A percentile compares a stretch with the other conserved stretches of the same genome.
Evolutionary conservation across 2,888 invertebrate genomes (phyloP).

Genomic region (Melanostoma mellinum): DNA sequence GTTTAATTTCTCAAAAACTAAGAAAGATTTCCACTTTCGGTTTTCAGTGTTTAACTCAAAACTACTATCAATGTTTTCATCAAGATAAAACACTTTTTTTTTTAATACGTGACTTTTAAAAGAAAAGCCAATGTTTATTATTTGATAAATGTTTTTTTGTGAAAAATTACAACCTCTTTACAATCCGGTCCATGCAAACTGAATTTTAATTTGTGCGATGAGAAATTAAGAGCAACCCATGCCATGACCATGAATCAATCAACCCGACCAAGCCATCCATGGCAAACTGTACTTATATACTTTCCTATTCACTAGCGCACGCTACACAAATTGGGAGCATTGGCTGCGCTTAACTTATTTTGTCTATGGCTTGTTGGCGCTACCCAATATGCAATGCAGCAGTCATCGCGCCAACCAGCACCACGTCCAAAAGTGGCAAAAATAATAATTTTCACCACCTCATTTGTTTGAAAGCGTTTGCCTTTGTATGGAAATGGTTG

Average conservation of each 20-base stretch:
- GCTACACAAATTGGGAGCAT: conserved; percentile 20
- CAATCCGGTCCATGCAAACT: conserved; percentile 20
- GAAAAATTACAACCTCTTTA: background rate
- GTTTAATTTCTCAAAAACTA: too few species aligned
- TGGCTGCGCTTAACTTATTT: conserved; percentile 5
- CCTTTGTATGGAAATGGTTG: conserved; percentile 17
- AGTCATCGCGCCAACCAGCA: background rate
- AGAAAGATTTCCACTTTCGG: too few species aligned
- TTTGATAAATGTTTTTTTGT: too few species aligned
- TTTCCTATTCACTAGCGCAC: conserved; percentile 1
- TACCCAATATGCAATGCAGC: conserved; percentile 12
- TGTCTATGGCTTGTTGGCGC: conserved; percentile 11
- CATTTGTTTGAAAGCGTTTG: conserved; percentile 37
- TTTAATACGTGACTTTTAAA: too few species aligned
- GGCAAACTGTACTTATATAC: background rate
- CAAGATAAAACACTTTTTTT: too few species aligned
- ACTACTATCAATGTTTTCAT: too few species aligned
- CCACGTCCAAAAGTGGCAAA: conserved; percentile 39
- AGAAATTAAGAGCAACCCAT: conserved; percentile 37
- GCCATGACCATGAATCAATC: conserved; percentile 51
- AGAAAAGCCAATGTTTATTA: too few species aligned
- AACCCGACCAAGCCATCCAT: conserved; percentile 31
- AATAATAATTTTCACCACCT: conserved; percentile 55
- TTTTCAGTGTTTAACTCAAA: too few species aligned
- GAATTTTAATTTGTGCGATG: conserved; percentile 39